A percentile compares a stretch with the other conserved stretches of the same genome.
phyloP scores from a whole-genome alignment of 2,888 invertebrate genomes.

The Muscina levida region DNA sequence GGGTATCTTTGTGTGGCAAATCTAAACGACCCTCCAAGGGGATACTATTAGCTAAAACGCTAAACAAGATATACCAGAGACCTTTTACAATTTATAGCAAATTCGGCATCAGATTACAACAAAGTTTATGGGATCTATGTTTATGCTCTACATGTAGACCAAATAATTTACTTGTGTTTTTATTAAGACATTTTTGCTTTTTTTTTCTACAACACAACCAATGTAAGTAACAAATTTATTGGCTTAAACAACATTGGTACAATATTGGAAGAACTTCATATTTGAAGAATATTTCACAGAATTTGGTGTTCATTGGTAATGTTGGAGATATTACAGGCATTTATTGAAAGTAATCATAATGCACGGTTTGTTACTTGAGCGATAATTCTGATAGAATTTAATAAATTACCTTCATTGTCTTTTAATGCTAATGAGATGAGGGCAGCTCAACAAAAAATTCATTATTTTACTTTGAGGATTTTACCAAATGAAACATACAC shows the following conservation, averaged over 20 bases:
- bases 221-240: constrained; percentile 59
- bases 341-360: too few relatives aligned
- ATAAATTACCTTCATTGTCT: constrained; percentile 45
- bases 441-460: constrained; percentile 73
- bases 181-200: not conserved
- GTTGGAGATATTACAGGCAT: too few relatives aligned
- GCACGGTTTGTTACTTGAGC: too few relatives aligned
- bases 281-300: too few relatives aligned
- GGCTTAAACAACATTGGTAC: constrained; percentile 38
- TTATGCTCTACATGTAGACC: not conserved
- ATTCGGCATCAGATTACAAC: constrained; percentile 61
- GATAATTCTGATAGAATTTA: too few relatives aligned
- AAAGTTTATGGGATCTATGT: constrained; percentile 44
- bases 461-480: constrained; percentile 73
- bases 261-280: too few relatives aligned
- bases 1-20: constrained; percentile 2
- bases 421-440: constrained; percentile 75
- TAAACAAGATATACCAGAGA: constrained; percentile 6
- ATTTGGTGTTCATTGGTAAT: too few relatives aligned
- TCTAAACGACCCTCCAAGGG: constrained; percentile 32
- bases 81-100: constrained; percentile 60
- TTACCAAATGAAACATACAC: constrained; percentile 46
- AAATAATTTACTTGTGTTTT: constrained; percentile 20
- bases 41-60: constrained; percentile 4
- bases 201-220: constrained; percentile 27